phyloP scores from a whole-genome alignment of 2,888 invertebrate genomes.

The Eulithis testata region DNA sequence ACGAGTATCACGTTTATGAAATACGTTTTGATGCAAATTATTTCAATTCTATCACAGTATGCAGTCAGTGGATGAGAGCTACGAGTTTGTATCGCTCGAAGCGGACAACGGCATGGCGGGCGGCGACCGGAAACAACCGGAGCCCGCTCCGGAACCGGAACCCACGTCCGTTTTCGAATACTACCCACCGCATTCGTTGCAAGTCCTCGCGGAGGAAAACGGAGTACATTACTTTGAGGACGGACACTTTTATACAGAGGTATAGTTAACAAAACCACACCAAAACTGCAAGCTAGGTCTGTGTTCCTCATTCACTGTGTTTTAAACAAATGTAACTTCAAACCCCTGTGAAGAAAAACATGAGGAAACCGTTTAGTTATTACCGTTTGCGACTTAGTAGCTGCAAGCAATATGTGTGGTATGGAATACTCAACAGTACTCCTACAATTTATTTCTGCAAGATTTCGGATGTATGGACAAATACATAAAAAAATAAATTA shows the following conservation, averaged over 20 bases:
- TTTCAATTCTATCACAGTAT: slow-evolving; percentile 57
- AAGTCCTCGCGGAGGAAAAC: slow-evolving; percentile 90
- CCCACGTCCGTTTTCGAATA: slow-evolving; percentile 61
- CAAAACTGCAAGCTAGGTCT: no score
- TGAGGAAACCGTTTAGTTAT: no score
- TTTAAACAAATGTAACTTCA: no score
- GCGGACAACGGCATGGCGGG: slow-evolving; percentile 65
- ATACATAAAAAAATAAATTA: neutral
- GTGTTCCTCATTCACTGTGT: no score
- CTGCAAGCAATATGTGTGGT: no score
- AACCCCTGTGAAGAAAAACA: no score
- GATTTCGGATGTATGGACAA: no score
- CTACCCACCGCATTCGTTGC: slow-evolving; percentile 87
- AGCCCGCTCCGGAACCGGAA: slow-evolving; percentile 37
- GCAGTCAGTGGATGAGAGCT: slow-evolving; percentile 83
- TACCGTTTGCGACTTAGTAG: no score
- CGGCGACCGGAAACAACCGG: slow-evolving; percentile 59
- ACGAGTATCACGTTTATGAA: no score
- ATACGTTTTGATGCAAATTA: no score
- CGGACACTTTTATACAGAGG: slow-evolving; percentile 97
- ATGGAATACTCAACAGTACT: no score
- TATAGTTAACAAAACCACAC: neutral
- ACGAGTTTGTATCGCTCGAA: slow-evolving; percentile 77
- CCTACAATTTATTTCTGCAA: no score
- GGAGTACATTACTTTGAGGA: slow-evolving; percentile 96